Base-by-base conservation (phyloP, 2,797 vertebrate genomes). In the Betta splendens region DNA sequence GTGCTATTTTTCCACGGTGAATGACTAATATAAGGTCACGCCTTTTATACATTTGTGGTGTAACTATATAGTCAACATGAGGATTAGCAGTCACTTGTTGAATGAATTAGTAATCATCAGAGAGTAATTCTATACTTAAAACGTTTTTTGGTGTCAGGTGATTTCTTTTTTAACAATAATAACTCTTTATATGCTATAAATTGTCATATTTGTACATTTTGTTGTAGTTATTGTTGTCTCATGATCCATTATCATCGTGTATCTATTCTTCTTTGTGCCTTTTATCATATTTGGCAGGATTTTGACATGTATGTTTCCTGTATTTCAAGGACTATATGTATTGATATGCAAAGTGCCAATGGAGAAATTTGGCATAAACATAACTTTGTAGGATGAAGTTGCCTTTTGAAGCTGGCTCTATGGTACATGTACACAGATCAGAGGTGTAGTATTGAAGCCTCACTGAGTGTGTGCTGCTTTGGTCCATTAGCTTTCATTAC, bases 351-450 rank as follows among this genome's bases (percentile, higher is more conserved):
- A 45, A 70, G 59, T 12, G 37, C 40, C 39, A 64, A 72, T 35
- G 3, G 33, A 21, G 36, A 55, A 8, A 60, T 38, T 48, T 52
- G 10, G 17, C 50, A 35, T 39, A 47, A 15, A 22, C 16, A 54
- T 9, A 4, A 7, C 13, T 35, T n/a, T 16, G 10, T 9, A 37
- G 39, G 15, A 23, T 22, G 26, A 35, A 18, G 37, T 2, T 42
- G 35, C 38, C 33, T 58, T 43, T 52, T 21, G 7, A 44, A 52
- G 45, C 17, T 36, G n/a, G 33, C 55, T 51, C 28, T 39, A 71
- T 73, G 84, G 83, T 84, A 89, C 85, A 77, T 32, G 16, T 31
- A 25, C 43, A 64, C 33, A 18, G 33, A 18, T 47, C 37, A 39
- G 32, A 59, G 20, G 42, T 37, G 23, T 5, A 18, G 22, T 46